Conservation (phyloP, 2,888 invertebrate genomes). For the Chelonus formosanus region DNA sequence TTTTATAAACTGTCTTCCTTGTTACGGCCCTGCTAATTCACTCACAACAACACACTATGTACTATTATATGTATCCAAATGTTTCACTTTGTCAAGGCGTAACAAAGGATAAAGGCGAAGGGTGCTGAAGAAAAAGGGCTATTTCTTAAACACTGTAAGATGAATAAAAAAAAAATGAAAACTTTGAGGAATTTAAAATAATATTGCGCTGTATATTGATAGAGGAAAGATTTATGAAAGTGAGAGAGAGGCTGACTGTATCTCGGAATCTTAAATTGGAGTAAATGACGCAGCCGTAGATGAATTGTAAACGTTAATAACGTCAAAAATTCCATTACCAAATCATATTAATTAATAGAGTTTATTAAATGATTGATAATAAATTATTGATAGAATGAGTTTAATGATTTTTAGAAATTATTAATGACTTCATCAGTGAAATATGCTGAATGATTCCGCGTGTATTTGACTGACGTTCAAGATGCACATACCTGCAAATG, state of each 20-base stretch:
- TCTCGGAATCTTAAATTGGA: slow-evolving; percentile 15
- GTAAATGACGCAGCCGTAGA: slow-evolving; percentile 21
- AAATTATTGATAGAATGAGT: no score
- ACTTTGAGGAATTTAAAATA: background rate
- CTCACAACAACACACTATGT: slow-evolving; percentile 19
- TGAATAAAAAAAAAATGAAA: background rate
- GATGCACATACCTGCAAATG: slow-evolving; percentile 7
- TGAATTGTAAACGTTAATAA: background rate
- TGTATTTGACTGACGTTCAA: slow-evolving; percentile 12
- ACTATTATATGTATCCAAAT: slow-evolving; percentile 9
- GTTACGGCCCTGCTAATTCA: slow-evolving; percentile 32
- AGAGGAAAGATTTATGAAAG: background rate
- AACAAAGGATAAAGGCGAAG: slow-evolving; percentile 29
- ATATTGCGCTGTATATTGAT: background rate
- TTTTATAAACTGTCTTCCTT: background rate
- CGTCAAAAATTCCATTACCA: no score
- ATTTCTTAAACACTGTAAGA: slow-evolving; percentile 1
- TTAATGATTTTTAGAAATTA: no score
- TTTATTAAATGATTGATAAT: no score
- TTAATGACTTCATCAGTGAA: background rate
- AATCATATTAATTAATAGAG: no score
- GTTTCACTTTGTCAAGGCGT: slow-evolving; percentile 18
- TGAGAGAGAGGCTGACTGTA: background rate
- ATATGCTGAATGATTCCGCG: slow-evolving; percentile 3
- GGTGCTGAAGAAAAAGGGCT: slow-evolving; percentile 11